Evolutionary conservation across 2,888 invertebrate genomes (phyloP).

Genomic region (Siphonodentalium dalli): DNA sequence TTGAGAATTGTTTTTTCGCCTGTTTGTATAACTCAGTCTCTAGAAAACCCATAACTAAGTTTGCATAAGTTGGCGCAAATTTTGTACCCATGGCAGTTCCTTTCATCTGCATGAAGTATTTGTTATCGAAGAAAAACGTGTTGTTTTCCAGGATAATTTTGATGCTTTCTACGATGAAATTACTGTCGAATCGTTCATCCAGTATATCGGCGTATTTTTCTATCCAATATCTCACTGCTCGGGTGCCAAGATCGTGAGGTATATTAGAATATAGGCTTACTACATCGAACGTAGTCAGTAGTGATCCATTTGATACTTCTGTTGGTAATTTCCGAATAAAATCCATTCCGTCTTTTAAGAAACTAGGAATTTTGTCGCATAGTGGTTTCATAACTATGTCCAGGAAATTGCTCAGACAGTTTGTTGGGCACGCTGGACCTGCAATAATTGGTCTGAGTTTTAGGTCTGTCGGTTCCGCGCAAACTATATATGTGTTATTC

Average conservation of each 20-base stretch:
- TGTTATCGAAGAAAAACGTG: conserved; percentile 10
- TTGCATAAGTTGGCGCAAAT: conserved; percentile 15
- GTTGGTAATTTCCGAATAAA: conserved; percentile 1
- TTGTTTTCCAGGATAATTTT: conserved; percentile 14
- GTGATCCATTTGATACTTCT: not conserved
- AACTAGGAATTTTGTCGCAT: not conserved
- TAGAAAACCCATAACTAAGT: conserved; percentile 11
- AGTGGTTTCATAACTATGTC: not conserved
- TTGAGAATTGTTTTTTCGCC: too few species aligned
- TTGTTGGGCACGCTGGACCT: too few species aligned
- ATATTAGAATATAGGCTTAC: conserved; percentile 9
- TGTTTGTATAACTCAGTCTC: too few species aligned
- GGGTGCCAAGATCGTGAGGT: conserved; percentile 7
- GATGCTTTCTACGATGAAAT: conserved; percentile 13
- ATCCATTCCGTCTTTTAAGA: conserved; percentile 2
- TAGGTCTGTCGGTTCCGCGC: too few species aligned
- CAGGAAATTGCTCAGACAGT: not conserved
- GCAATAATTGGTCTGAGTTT: too few species aligned
- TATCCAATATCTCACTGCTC: conserved; percentile 12
- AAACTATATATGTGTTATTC: too few species aligned
- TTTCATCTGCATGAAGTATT: conserved; percentile 13
- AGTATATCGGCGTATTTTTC: not conserved
- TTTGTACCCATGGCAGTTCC: conserved; percentile 23
- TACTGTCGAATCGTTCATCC: conserved; percentile 2
- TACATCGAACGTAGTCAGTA: conserved; percentile 9